Percentiles rank a stretch among this genome's conserved stretches.
These are phyloP conservation scores for Antedon mediterranea DNA, from an alignment of 53 echinoderm and acorn worm genomes.

Conservation along the genomic window DNA sequence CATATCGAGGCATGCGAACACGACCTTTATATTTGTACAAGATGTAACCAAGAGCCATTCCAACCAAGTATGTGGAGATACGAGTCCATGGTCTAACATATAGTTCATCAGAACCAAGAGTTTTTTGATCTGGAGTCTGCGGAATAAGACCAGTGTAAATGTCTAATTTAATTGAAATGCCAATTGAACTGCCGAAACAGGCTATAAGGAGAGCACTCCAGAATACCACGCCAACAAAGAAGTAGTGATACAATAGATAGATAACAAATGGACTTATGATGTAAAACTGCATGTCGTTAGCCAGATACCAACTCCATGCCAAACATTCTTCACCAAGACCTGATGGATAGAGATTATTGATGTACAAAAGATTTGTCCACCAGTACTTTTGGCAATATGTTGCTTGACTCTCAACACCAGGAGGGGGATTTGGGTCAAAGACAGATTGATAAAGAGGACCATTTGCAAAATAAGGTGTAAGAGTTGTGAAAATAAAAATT, in stretches of 20 bases:
- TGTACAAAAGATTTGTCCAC: conserved; percentile 1
- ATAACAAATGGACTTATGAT: conserved; percentile 25
- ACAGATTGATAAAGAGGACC: neutral
- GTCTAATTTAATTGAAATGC: neutral
- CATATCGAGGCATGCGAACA: neutral
- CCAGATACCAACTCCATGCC: conserved; percentile 26
- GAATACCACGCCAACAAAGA: neutral
- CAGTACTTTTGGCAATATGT: neutral
- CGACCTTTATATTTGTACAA: conserved; percentile 24
- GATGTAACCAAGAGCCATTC: conserved; percentile 30
- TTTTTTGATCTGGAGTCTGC: neutral
- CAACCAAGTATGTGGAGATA: conserved; percentile 31
- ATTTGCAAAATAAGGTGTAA: neutral
- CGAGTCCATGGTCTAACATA: conserved; percentile 39
- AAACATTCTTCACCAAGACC: neutral
- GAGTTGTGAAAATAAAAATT: neutral
- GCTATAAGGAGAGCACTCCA: neutral
- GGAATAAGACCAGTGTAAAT: neutral
- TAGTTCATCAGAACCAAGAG: conserved; percentile 6
- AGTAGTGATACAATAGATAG: conserved; percentile 11
- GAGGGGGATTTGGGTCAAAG: neutral
- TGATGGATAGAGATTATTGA: neutral
- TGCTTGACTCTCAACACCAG: neutral
- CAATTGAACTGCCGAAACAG: neutral
- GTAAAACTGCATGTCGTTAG: conserved; percentile 36